Conservation (phyloP, 2,797 vertebrate genomes). For the Enteromius thamalakanensis region DNA sequence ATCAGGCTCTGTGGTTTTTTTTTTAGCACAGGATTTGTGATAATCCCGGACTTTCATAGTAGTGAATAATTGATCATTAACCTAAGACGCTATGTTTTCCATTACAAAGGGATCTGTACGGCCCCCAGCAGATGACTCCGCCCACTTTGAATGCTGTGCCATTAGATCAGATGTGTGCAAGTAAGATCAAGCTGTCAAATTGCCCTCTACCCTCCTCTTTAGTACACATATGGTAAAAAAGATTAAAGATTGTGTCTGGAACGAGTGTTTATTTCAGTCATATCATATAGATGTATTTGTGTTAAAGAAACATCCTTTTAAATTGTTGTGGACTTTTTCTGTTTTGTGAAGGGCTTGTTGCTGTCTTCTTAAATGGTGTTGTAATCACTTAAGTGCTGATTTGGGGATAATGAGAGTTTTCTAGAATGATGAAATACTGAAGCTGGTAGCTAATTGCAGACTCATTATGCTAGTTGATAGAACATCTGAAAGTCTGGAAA, state of each 20-base stretch:
- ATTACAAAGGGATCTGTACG: constrained; percentile 44
- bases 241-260: constrained; percentile 22
- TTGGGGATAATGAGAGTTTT: constrained; percentile 1
- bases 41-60: constrained; percentile 16
- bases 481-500: constrained; percentile 71
- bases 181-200: constrained; percentile 65
- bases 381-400: neutral
- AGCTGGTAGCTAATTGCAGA: constrained; percentile 21
- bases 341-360: constrained; percentile 12
- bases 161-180: constrained; percentile 66
- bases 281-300: neutral
- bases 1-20: neutral
- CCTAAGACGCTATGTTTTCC: constrained; percentile 2
- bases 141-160: constrained; percentile 56
- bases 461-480: constrained; percentile 53
- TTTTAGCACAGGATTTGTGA: constrained; percentile 17
- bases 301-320: constrained; percentile 33
- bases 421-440: constrained; percentile 17
- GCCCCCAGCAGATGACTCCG: constrained; percentile 53
- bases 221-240: neutral
- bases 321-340: constrained; percentile 15
- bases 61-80: constrained; percentile 29
- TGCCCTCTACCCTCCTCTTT: constrained; percentile 61
- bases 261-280: neutral
- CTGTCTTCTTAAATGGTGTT: constrained; percentile 9